Conservation (phyloP, 2,797 vertebrate genomes). For the Megaceryle alcyon region DNA sequence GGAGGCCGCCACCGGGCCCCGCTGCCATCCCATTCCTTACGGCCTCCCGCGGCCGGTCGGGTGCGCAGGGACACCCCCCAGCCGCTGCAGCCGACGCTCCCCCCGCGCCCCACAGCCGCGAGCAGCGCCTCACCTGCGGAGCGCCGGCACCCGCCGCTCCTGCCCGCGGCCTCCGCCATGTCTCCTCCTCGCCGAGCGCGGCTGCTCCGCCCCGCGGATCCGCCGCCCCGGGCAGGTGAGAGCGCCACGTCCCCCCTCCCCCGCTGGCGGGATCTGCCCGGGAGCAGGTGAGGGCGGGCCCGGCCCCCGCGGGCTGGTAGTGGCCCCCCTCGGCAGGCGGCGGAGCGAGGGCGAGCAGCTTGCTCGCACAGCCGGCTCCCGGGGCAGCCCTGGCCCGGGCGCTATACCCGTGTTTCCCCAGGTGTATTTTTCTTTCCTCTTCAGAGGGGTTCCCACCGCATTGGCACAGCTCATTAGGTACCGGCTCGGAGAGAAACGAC, state of each 20-base stretch:
- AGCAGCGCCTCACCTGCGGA: slow-evolving; percentile 19
- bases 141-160: background rate
- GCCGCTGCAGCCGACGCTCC: background rate
- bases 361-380: background rate
- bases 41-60: background rate
- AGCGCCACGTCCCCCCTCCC: slow-evolving; percentile 11
- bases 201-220: slow-evolving; percentile 71
- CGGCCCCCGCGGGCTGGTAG: background rate
- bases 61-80: background rate
- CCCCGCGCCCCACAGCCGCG: background rate
- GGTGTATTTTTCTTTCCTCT: background rate
- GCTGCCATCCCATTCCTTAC: background rate
- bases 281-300: slow-evolving; percentile 40
- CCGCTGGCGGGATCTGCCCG: background rate
- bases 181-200: slow-evolving; percentile 53
- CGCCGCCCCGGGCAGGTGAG: slow-evolving; percentile 13
- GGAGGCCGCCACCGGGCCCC: background rate
- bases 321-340: background rate
- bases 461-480: background rate
- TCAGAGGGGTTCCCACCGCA: background rate
- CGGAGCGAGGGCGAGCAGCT: background rate
- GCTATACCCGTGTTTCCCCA: accelerated
- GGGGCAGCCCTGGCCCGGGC: background rate
- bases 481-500: background rate
- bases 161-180: slow-evolving; percentile 75